phyloP scores from a whole-genome alignment of 2,113 vertebrate species.

The Mystacornis crossleyi region DNA sequence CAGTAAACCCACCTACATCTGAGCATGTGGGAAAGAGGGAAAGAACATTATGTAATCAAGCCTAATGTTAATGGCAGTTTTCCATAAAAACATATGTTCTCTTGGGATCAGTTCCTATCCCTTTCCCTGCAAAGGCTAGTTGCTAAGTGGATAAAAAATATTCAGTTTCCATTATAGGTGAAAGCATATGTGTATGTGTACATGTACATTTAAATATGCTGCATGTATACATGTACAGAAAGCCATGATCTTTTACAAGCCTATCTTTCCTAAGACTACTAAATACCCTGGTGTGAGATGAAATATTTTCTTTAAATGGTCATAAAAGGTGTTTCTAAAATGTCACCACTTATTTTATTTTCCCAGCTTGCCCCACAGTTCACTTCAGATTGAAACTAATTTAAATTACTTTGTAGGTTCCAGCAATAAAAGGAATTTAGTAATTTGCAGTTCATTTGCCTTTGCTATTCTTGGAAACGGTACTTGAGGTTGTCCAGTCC shows the following conservation, averaged over 20 bases:
- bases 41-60: background rate
- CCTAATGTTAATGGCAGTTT: background rate
- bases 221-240: background rate
- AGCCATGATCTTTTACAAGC: background rate
- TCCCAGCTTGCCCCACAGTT: constrained; percentile 38
- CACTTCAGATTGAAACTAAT: constrained; percentile 53
- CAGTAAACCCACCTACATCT: background rate
- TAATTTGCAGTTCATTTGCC: constrained; percentile 58
- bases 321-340: constrained; percentile 54
- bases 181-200: background rate
- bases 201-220: background rate
- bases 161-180: background rate
- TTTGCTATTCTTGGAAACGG: constrained; percentile 47
- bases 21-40: background rate
- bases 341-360: constrained; percentile 57
- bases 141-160: background rate
- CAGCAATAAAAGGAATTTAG: constrained; percentile 63
- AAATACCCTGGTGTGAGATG: background rate
- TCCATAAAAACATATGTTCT: background rate
- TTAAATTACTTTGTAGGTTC: constrained; percentile 59
- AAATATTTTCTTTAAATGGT: constrained; percentile 42
- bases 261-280: background rate
- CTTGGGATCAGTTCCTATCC: background rate
- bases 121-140: background rate
- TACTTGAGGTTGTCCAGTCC: constrained; percentile 25